A percentile compares a stretch with the other conserved stretches of the same genome.
phyloP scores from a whole-genome alignment of 2,113 vertebrate genomes.

The Pelecanus crispus region DNA sequence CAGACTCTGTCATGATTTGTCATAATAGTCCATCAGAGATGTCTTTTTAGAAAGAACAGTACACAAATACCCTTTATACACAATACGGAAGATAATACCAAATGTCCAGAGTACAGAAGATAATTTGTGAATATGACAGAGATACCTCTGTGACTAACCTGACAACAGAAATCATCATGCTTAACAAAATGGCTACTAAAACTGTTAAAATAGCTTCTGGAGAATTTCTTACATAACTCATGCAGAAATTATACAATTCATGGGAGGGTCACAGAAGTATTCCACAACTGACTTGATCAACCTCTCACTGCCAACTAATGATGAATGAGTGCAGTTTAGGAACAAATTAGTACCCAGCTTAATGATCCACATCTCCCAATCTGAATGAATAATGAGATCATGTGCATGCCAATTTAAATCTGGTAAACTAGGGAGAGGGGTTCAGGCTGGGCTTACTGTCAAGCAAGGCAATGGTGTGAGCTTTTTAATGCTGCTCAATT shows the following conservation, averaged over 20 bases:
- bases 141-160: not conserved
- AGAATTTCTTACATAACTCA: not conserved
- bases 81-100: not conserved
- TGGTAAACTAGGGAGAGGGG: not conserved
- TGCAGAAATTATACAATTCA: slow-evolving; percentile 1
- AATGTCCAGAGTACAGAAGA: not conserved
- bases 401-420: not conserved
- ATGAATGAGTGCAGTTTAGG: slow-evolving; percentile 9
- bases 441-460: not conserved
- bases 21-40: not conserved
- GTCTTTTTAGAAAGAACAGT: not conserved
- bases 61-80: not conserved
- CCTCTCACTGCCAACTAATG: not conserved
- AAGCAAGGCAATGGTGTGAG: not conserved
- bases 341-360: slow-evolving; percentile 15
- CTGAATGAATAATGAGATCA: slow-evolving; percentile 20
- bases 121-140: not conserved
- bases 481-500: not conserved
- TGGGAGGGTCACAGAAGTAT: not conserved
- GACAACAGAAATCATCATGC: not conserved
- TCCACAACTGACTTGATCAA: not conserved
- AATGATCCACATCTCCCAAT: not conserved
- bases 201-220: not conserved
- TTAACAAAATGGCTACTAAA: not conserved
- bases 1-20: not conserved